Evolutionary conservation across 2,113 vertebrate species (phyloP).

Genomic region (Recurvirostra avosetta): DNA sequence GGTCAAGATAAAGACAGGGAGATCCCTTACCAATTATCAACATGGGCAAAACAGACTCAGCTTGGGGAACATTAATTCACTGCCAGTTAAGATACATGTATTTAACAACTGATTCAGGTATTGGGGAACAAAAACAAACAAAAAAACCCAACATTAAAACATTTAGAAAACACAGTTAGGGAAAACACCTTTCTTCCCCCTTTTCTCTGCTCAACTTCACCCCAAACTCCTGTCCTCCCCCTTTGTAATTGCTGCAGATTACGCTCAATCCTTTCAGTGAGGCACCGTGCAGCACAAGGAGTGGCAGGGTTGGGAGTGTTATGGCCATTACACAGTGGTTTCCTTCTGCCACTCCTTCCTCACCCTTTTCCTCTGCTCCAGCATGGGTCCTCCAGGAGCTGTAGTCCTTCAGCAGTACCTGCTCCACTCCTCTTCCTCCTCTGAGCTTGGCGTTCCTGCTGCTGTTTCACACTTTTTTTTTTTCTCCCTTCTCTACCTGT

Average conservation of each 20-base stretch:
- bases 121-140: not conserved
- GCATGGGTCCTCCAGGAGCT: not conserved
- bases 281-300: not conserved
- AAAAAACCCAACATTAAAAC: not conserved
- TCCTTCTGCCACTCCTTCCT: not conserved
- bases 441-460: not conserved
- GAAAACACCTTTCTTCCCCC: not conserved
- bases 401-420: not conserved
- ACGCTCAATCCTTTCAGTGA: not conserved
- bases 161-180: not conserved
- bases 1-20: not conserved
- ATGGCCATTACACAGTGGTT: not conserved
- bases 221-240: not conserved
- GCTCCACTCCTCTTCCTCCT: not conserved
- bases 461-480: not conserved
- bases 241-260: not conserved
- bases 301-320: rapidly evolving
- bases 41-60: not conserved
- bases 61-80: not conserved
- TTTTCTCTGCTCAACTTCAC: not conserved
- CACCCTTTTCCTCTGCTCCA: not conserved
- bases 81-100: not conserved
- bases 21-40: not conserved
- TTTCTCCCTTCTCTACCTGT: not conserved
- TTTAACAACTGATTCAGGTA: not conserved